A percentile compares a stretch with the other conserved stretches of the same genome.
Evolutionary conservation across 1,140 invertebrate species (phyloP).

Genomic region (Rhopalosiphum padi): DNA sequence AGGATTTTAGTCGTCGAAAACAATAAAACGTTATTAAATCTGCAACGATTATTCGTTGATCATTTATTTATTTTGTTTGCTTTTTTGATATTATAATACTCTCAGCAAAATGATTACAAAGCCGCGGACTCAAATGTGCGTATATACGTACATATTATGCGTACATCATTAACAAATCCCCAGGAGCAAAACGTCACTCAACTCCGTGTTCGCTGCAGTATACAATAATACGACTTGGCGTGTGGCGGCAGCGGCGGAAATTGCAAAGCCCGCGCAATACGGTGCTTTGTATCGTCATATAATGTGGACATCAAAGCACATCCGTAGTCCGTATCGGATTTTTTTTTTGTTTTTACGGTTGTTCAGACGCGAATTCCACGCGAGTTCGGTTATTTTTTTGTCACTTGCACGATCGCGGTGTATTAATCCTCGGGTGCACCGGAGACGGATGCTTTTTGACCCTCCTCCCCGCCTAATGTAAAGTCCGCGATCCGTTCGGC

Average conservation of each 20-base stretch:
- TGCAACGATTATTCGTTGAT: background rate
- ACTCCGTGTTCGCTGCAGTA: background rate
- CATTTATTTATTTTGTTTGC: background rate
- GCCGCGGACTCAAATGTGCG: background rate
- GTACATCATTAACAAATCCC: constrained; percentile 10
- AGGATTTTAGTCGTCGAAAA: background rate
- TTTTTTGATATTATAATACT: background rate
- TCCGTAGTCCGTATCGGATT: constrained; percentile 16
- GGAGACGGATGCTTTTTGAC: constrained; percentile 33
- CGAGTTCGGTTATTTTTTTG: constrained; percentile 37
- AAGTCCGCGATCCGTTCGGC: background rate
- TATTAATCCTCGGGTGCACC: constrained; percentile 2
- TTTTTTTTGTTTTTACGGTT: background rate
- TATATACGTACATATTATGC: background rate
- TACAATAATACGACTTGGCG: background rate
- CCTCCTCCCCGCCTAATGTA: background rate
- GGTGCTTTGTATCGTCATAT: constrained; percentile 15
- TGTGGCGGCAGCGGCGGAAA: background rate
- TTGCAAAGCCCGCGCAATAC: background rate
- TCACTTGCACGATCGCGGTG: background rate
- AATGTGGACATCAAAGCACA: constrained; percentile 25
- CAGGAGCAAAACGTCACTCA: constrained; percentile 3
- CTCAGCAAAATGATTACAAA: background rate
- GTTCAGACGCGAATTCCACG: background rate
- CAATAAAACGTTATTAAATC: background rate